These are phyloP conservation scores for Trichonephila clavipes DNA, from an alignment of 1,140 invertebrate species.

Conservation along the genomic window DNA sequence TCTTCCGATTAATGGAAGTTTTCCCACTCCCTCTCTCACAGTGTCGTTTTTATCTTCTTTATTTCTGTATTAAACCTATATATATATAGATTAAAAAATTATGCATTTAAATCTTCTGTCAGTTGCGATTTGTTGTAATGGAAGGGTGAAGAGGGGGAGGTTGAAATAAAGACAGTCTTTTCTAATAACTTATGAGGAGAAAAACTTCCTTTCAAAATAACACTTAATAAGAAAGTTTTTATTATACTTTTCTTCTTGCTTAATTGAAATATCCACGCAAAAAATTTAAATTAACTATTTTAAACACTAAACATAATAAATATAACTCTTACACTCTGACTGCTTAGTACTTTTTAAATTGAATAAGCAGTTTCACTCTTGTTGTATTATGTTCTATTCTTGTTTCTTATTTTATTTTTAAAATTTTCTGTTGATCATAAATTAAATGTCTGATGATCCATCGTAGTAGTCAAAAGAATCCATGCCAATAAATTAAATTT, in stretches of 20 bases:
- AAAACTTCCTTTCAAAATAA: background rate
- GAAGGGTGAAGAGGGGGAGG: background rate
- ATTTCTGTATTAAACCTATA: background rate
- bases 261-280: no score
- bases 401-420: no score
- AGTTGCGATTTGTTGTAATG: background rate
- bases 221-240: background rate
- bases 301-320: no score
- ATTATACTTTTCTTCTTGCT: background rate
- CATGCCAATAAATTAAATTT: no score
- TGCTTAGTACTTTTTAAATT: no score
- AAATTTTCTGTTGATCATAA: no score
- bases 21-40: background rate
- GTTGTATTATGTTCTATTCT: no score
- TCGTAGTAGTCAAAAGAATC: no score
- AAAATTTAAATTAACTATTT: no score
- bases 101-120: background rate
- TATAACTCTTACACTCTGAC: no score
- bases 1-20: conserved; percentile 34
- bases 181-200: background rate
- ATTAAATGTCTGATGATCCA: no score
- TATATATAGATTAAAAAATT: background rate
- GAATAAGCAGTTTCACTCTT: no score
- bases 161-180: background rate
- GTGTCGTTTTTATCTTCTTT: background rate